Evolutionary conservation across 1,140 invertebrate species (phyloP), one percentile per base, ranked within the genome.

Genomic region (Pseudomyrmex gracilis): DNA sequence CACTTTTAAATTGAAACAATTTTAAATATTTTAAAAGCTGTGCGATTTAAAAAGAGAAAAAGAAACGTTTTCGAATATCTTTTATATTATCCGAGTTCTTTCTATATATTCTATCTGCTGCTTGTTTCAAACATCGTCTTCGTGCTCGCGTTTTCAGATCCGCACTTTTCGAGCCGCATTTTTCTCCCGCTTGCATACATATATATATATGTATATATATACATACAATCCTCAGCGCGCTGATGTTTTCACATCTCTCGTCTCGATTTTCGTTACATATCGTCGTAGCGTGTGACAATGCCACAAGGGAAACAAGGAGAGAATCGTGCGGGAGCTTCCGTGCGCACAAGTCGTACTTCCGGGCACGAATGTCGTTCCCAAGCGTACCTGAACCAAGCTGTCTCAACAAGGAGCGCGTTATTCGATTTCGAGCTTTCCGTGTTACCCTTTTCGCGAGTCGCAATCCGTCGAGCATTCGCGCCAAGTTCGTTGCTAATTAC

Each of bases 311-410:
- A 22, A 47, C 10, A 64, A 55, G 34, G 2, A 61, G 77, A 73
- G 10, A 0, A 43, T 20, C 64, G 58, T 64, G 66, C 43, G 70
- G 55, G 63, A 47, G 64, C 63, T 84, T 53, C 15, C 66, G 85
- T 85, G 73, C 77, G 34, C 34, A 84, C 47, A 55, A 60, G 73
- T 84, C 60, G 63, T 78, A 87, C 86, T 87, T 87, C 60, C 63
- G 73, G 34, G 85, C 86, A 88, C 87, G 87, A 73, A 84, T 85
- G 45, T 88, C 67, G 70, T 63, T 34, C 34, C 77, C 67, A 87
- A 88, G 64, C 73, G 87, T 88, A 88, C 87, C 87, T 88, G 87
- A 88, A 83, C 84, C 77, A 45, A 34, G 34, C 5, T 34, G 68
- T 45, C 61, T 66, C 86, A 71, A 71, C 15, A 67, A 15, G 70